These are phyloP conservation scores for Armadillidium nasatum DNA, from an alignment of 1,140 invertebrate genomes.

Conservation along the genomic window DNA sequence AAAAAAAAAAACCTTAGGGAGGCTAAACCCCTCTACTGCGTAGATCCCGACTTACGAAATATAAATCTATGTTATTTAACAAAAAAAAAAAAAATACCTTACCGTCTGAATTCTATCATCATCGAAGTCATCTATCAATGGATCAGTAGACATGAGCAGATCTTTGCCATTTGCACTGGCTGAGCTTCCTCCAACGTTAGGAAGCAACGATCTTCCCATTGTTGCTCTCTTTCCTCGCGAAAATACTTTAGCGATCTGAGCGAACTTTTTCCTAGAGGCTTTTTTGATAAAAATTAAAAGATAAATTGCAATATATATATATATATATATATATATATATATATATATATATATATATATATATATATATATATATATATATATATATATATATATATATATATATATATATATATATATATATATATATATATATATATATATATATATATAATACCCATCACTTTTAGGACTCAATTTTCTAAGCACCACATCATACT, in stretches of 20 bases:
- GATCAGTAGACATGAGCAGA: slow-evolving; percentile 37
- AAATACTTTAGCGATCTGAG: slow-evolving; percentile 44
- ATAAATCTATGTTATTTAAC: no score
- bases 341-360: background rate
- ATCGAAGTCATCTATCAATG: slow-evolving; percentile 38
- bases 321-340: background rate
- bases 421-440: no score
- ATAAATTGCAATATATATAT: no score
- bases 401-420: no score
- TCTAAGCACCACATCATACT: no score
- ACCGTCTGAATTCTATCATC: slow-evolving; percentile 30
- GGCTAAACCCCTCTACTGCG: no score
- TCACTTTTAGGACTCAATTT: no score
- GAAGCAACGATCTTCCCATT: slow-evolving; percentile 22
- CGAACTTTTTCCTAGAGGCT: slow-evolving; percentile 45
- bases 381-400: background rate
- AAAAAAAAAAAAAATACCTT: background rate
- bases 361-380: background rate
- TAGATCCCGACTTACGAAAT: no score
- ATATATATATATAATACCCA: no score
- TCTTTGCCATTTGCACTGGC: slow-evolving; percentile 24
- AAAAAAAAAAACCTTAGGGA: no score
- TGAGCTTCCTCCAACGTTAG: slow-evolving; percentile 12
- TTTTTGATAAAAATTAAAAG: background rate
- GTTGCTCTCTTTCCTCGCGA: slow-evolving; percentile 36